Conservation (phyloP, 2,797 vertebrate genomes). For the Sardinella longiceps region DNA sequence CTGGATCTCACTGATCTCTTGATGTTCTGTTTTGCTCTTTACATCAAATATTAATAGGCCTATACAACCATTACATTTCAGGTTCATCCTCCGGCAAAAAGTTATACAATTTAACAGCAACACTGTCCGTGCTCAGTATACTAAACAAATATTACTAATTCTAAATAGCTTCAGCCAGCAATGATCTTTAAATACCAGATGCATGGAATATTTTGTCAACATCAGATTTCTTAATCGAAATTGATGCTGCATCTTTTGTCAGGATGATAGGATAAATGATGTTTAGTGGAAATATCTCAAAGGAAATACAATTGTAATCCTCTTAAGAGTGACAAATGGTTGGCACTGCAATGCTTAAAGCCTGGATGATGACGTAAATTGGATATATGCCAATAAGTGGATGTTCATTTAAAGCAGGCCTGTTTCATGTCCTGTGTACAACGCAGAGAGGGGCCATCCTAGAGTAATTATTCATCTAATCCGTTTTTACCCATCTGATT, state of each 20-base stretch:
- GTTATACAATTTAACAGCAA: background rate
- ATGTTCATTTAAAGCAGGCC: background rate
- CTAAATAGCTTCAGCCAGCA: background rate
- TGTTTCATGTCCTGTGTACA: background rate
- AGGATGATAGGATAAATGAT: background rate
- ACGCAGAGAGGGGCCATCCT: background rate
- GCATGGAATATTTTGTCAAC: background rate
- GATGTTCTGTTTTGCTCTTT: background rate
- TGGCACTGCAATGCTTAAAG: background rate
- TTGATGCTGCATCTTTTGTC: background rate
- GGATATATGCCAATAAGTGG: slow-evolving; percentile 7
- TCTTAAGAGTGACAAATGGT: background rate
- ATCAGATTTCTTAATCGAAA: background rate
- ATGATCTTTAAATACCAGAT: background rate
- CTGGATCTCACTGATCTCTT: background rate
- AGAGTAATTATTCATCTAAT: background rate
- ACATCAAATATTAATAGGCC: background rate
- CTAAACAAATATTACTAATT: background rate
- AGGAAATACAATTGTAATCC: slow-evolving; percentile 6
- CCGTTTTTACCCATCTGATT: background rate
- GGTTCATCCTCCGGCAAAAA: background rate
- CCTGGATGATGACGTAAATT: background rate
- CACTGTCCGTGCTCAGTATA: background rate
- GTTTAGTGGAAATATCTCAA: background rate
- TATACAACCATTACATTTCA: background rate